Base-by-base conservation (phyloP, 2,888 invertebrate species). In the Archaeoteleia sp. region DNA sequence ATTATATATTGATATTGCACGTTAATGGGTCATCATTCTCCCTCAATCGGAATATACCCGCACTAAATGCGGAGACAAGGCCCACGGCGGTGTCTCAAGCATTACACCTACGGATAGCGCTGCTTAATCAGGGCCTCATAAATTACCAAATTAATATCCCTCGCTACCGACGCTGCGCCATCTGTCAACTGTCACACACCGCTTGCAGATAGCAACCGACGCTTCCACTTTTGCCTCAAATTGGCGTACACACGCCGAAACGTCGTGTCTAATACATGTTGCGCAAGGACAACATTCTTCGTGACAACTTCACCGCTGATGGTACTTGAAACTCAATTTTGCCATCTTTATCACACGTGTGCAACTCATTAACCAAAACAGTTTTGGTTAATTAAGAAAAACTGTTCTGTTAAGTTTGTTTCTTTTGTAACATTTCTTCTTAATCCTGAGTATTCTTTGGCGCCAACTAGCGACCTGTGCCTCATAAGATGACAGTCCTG, bases 121-220 rank as follows among this genome's bases (percentile, higher is more conserved):
- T 77, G 81, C 78, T 82, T 83, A 84, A 85, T 83, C 83, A 83
- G 20, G 79, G 74, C 73, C 76, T 77, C 82, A 82, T 85, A 85
- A 84, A 85, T 84, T 83, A 83, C 78, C 82, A 84, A 85, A 85
- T 84, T 84, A 83, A 84, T 84, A 85, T 83, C 81, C 81, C 77
- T 78, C 78, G 77, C 78, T 79, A 78, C 78, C 78, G 75, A 78
- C 80, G 76, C 75, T 70, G 73, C 80, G 80, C 79, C 80, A 84
- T 84, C 82, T 82, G 82, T 84, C 85, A 84, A 79, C 74, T 80
- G 84, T 84, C 82, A 78, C 81, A 73, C 75, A 73, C 73, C 67
- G 76, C 73, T 42, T 76, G 78, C 74, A 81, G 82, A 83, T 81
- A 83, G 76, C 76, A 46, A 8, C 39, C 37, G 37, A 39, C 58